Conservation (phyloP, 2,888 invertebrate species). For the Synergus itoensis region DNA sequence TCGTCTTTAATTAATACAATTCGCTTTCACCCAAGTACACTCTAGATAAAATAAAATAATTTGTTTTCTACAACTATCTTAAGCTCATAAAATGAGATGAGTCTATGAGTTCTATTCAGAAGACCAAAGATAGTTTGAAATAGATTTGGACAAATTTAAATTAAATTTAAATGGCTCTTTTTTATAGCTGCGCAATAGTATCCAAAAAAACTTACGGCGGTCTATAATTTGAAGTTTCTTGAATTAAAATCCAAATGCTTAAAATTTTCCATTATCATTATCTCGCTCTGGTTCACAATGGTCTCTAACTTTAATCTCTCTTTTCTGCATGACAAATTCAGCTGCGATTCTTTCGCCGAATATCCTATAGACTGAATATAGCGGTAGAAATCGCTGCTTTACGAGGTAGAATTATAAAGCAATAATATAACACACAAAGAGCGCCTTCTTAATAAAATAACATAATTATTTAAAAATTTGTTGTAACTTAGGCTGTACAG, state of each 20-base stretch:
- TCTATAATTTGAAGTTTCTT: not conserved
- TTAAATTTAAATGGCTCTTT: not conserved
- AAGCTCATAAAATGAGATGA: not conserved
- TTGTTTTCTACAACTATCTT: not conserved
- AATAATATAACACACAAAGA: conserved; percentile 56
- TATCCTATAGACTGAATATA: conserved; percentile 28
- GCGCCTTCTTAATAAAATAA: conserved; percentile 57
- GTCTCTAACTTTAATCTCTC: not conserved
- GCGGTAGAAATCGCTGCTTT: conserved; percentile 43
- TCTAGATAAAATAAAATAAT: not conserved
- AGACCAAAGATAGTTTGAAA: not conserved
- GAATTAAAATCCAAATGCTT: not conserved
- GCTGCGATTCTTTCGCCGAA: conserved; percentile 36
- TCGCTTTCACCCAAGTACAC: not conserved
- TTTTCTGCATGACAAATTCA: conserved; percentile 18
- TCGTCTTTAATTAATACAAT: conserved; percentile 9
- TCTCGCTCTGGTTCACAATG: not conserved
- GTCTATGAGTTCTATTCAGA: not conserved
- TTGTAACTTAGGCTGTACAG: conserved; percentile 39
- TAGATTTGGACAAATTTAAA: not conserved
- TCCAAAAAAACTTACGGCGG: not conserved
- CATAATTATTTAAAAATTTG: conserved; percentile 50
- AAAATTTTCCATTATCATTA: not conserved
- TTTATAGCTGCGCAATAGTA: not conserved
- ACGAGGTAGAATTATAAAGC: conserved; percentile 53